These are phyloP conservation scores for Aurelia aurita DNA, from an alignment of 30 jellyfish, hydroid and myxozoan species.

Conservation along the genomic window DNA sequence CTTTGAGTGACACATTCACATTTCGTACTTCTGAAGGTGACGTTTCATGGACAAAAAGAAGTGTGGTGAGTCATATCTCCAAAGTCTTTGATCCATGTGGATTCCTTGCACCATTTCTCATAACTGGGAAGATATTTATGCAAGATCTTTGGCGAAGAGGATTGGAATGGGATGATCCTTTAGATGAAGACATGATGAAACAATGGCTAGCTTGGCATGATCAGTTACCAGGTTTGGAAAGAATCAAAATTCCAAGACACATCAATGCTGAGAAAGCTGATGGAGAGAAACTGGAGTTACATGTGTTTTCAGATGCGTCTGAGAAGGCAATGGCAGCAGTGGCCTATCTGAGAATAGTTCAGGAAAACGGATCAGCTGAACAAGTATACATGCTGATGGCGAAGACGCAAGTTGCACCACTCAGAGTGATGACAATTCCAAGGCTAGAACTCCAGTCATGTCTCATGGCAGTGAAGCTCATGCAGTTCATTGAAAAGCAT, in stretches of 20 bases:
- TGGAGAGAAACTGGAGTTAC: slow-evolving; percentile 10
- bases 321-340: slow-evolving; percentile 47
- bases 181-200: slow-evolving; percentile 20
- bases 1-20: too few species aligned
- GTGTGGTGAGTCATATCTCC: slow-evolving; percentile 19
- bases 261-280: not conserved
- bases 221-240: too few species aligned
- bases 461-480: not conserved
- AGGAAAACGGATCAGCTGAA: slow-evolving; percentile 8
- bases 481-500: not conserved
- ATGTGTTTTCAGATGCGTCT: slow-evolving; percentile 54
- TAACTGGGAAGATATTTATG: too few species aligned
- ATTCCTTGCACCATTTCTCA: slow-evolving; percentile 27
- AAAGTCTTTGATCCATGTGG: slow-evolving; percentile 49
- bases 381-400: not conserved
- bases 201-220: too few species aligned
- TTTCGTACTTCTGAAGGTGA: not conserved
- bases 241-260: not conserved
- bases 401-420: slow-evolving; percentile 7
- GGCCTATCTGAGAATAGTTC: slow-evolving; percentile 10
- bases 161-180: slow-evolving; percentile 28
- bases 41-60: not conserved
- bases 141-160: slow-evolving; percentile 18
- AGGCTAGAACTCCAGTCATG: slow-evolving; percentile 5
- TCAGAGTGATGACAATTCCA: slow-evolving; percentile 1